Percentiles rank a stretch among this genome's conserved stretches.
Conservation (phyloP, 2,797 vertebrate species). For the Pipistrellus kuhlii region DNA sequence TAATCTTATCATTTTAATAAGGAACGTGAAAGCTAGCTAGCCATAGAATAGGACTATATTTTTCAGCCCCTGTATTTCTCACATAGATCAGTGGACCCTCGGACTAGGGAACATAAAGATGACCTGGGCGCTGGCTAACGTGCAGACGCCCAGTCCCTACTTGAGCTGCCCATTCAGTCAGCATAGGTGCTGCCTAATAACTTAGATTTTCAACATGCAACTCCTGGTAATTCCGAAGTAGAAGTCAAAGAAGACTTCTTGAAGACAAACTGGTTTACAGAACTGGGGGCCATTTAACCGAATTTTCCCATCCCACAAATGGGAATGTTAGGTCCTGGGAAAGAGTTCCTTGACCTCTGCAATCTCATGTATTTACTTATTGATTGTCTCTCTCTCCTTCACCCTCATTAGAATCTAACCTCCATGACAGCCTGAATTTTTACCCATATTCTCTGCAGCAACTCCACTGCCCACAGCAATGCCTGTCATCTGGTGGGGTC, state of each 20-base stretch:
- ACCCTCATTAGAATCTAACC: not conserved
- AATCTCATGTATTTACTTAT: not conserved
- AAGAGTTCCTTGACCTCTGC: not conserved
- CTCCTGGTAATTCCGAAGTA: not conserved
- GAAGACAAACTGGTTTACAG: not conserved
- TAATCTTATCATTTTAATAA: not conserved
- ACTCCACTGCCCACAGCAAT: not conserved
- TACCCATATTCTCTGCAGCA: not conserved
- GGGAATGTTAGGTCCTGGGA: not conserved
- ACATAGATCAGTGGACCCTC: not conserved
- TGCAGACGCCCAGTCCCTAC: not conserved
- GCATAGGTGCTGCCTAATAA: not conserved
- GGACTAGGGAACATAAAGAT: not conserved
- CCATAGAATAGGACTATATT: not conserved
- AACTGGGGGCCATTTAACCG: not conserved
- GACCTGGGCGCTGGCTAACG: not conserved
- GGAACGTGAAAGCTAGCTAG: not conserved
- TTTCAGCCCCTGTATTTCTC: not conserved
- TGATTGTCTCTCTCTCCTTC: not conserved
- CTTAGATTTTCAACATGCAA: not conserved
- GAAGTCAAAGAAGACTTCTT: not conserved
- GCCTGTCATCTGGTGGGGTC: not conserved
- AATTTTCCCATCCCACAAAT: slow-evolving; percentile 2
- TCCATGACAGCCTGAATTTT: not conserved
- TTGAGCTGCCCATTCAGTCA: not conserved